These are phyloP conservation scores for Mylabris sibirica DNA, from an alignment of 2,888 invertebrate species.

Conservation along the genomic window DNA sequence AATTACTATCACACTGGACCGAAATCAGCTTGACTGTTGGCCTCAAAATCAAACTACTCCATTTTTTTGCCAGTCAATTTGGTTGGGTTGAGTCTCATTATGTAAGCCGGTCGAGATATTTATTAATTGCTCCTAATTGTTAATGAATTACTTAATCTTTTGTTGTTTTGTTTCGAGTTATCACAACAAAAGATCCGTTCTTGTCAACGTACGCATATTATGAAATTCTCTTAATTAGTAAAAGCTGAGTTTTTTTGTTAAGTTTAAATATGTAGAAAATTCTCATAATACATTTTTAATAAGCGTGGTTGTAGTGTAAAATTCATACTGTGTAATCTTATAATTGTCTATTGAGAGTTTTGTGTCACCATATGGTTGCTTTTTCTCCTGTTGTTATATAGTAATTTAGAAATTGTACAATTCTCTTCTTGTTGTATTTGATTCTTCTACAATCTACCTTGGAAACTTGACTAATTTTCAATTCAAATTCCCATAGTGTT, in stretches of 20 bases:
- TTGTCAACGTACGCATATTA: neutral
- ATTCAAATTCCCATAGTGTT: neutral
- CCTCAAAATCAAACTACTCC: too few species aligned
- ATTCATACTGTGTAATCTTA: neutral
- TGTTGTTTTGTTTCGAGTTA: neutral
- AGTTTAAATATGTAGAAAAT: neutral
- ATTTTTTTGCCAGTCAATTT: neutral
- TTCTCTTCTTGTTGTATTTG: neutral
- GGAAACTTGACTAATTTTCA: neutral
- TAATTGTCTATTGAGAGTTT: neutral
- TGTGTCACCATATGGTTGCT: neutral
- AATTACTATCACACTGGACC: too few species aligned
- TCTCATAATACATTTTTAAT: neutral
- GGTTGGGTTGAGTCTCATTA: neutral
- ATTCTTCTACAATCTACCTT: neutral
- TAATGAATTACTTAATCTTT: neutral
- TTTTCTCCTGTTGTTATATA: neutral
- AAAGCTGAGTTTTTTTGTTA: neutral
- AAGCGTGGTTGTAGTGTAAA: neutral
- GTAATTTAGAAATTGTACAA: neutral
- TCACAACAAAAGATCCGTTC: neutral
- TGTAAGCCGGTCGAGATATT: neutral
- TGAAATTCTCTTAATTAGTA: slow-evolving; percentile 3
- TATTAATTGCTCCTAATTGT: neutral
- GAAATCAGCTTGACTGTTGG: too few species aligned